Percentiles rank a stretch among this genome's conserved stretches.
These are phyloP conservation scores for Cryptocephalus primarius DNA, from an alignment of 2,888 invertebrate genomes.

Conservation along the genomic window DNA sequence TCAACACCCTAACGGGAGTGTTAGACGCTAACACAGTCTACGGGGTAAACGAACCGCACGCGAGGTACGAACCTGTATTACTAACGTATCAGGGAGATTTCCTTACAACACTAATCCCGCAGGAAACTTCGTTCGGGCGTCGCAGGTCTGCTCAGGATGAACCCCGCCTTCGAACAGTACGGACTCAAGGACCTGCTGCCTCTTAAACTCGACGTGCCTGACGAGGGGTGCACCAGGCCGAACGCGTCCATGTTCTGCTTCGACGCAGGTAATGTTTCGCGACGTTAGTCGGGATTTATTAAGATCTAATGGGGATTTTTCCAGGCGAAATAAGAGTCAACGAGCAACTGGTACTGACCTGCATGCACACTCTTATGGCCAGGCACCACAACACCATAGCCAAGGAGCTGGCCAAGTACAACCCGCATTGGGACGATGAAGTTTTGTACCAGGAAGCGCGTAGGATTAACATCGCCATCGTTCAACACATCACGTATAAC, in stretches of 20 bases:
- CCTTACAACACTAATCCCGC: slow-evolving; percentile 16
- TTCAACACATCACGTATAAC: slow-evolving; percentile 84
- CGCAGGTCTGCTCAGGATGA: slow-evolving; percentile 76
- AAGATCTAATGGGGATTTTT: slow-evolving; percentile 10
- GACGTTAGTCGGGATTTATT: too few relatives aligned
- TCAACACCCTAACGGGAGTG: slow-evolving; percentile 76
- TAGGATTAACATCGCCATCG: slow-evolving; percentile 73
- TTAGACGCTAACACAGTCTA: slow-evolving; percentile 86
- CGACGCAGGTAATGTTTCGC: slow-evolving; percentile 56
- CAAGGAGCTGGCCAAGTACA: slow-evolving; percentile 60
- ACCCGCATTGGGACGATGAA: slow-evolving; percentile 92
- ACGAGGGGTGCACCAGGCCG: slow-evolving; percentile 84
- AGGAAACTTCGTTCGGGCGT: slow-evolving; percentile 74
- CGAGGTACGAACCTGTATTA: slow-evolving; percentile 44
- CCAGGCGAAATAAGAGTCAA: slow-evolving; percentile 84
- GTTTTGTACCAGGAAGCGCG: slow-evolving; percentile 80
- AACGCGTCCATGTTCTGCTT: slow-evolving; percentile 87
- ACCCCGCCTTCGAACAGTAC: slow-evolving; percentile 77
- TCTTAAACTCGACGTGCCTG: slow-evolving; percentile 78
- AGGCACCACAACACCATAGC: slow-evolving; percentile 85
- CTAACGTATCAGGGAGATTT: neutral
- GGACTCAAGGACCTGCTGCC: slow-evolving; percentile 82
- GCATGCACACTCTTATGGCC: slow-evolving; percentile 86
- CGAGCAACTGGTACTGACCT: slow-evolving; percentile 79
- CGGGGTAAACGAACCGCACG: slow-evolving; percentile 71